Base-by-base conservation (phyloP, 2,888 invertebrate genomes). In the Lithophane socia region DNA sequence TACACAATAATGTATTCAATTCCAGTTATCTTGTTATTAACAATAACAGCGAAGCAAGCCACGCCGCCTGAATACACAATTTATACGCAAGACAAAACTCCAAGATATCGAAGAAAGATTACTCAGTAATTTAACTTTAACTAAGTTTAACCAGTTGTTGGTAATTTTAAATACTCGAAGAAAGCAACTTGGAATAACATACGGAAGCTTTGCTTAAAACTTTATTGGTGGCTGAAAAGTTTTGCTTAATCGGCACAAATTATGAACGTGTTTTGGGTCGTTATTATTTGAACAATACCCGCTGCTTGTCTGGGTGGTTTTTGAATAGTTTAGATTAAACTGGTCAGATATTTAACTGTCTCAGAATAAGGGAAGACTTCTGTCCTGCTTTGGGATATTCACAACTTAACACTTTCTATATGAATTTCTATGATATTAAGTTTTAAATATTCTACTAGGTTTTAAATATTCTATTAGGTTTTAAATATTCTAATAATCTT, bases 121-220 rank as follows among this genome's bases (percentile, higher is more conserved):
- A 84, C 79, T 80, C 69, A 75, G 77, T 81, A 80, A 86, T 88
- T 85, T 83, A 88, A 88, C 84, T 86, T 87, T 13, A 29, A 63
- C 49, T 82, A 80, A 86, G 79, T 86, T 86, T 24, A 65, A 56
- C 54, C 64, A 69, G 71, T 69, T 68, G 58, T 47, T 71, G 67
- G 21, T 60, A 37, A 63, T 82, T 82, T 85, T 56, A 74, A 85
- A 83, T 82, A 69, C n/a, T 76, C 42, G 4, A 12, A 61, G 64
- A 61, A 54, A 54, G 3, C 47, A 61, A 75, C 56, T 85, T 76
- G 18, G 10, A 60, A 75, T 61, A 77, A 75, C 69, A 78, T 61
- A 67, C 24, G 37, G 24, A 44, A 56, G 66, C 10, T 49, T 60
- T 85, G 58, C 72, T 69, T 4, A 3, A 49, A 68, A 83, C 56